phyloP scores from a whole-genome alignment of 2,888 invertebrate species.

The Drosophila borborema region DNA sequence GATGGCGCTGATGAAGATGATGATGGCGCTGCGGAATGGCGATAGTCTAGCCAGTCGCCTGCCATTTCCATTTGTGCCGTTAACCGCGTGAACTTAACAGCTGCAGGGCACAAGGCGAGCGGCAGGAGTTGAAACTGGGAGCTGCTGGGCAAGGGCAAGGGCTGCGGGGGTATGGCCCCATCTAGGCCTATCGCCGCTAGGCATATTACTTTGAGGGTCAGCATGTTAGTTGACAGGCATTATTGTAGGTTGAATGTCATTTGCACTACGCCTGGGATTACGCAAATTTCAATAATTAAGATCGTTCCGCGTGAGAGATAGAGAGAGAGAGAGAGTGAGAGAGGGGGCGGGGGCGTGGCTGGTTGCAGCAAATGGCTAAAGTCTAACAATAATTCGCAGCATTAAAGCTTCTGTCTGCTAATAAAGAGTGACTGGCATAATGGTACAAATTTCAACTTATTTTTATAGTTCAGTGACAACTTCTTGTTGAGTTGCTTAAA shows the following conservation, averaged over 20 bases:
- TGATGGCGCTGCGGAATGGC: slow-evolving; percentile 38
- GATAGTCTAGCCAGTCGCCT: slow-evolving; percentile 58
- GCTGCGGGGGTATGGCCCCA: background rate
- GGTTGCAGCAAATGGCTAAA: background rate
- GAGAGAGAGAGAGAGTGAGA: too few species aligned
- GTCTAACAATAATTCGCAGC: background rate
- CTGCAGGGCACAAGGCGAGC: slow-evolving; percentile 16
- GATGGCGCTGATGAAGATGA: slow-evolving; percentile 31
- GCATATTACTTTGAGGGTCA: slow-evolving; percentile 33
- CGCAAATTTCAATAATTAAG: slow-evolving; percentile 39
- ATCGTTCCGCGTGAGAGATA: background rate
- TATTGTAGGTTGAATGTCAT: slow-evolving; percentile 27
- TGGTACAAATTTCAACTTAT: background rate
- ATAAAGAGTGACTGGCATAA: background rate
- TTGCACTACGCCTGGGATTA: slow-evolving; percentile 25
- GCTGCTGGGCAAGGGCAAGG: accelerated
- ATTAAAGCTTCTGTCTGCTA: background rate
- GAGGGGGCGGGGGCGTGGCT: background rate
- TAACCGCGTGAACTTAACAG: slow-evolving; percentile 61
- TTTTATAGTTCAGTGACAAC: background rate
- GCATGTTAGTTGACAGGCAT: slow-evolving; percentile 35
- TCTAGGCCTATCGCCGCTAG: background rate
- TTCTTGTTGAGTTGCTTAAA: background rate
- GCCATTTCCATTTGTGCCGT: slow-evolving; percentile 53
- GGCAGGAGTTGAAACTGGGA: background rate